Base-by-base conservation (phyloP, 2,888 invertebrate genomes). In the Cheilosia vulpina region DNA sequence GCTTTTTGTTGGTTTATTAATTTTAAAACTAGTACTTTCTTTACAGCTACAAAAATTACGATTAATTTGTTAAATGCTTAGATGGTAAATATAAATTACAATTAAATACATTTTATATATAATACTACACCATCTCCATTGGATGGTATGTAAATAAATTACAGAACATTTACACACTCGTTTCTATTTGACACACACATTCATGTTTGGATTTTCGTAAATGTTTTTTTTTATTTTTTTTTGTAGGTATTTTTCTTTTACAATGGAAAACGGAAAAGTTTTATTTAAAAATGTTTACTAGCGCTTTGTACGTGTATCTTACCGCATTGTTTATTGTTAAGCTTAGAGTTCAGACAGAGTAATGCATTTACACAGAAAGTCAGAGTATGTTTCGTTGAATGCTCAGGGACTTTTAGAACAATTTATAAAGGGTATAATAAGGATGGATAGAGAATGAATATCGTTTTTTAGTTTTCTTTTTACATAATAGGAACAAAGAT, bases 401-500 rank as follows among this genome's bases (percentile, higher is more conserved):
- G 38, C 38, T 38, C 11, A 24, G 55, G 55, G 55, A 75, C 7
- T 72, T 69, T 47, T n/a, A 15, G n/a, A 27, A 69, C 50, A 68
- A 58, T 24, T 63, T 38, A 21, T 31, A 13, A 24, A 4, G 62
- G 43, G 31, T 9, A 17, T 9, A 43, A 34, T 3, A 47, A 27
- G 57, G 43, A 58, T 21, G 58, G 41, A 65, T 17, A 57, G 19
- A 65, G 50, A 45, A 45, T 45, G 21, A 21, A 17, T 27, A 38
- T 72, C 4, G 13, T 13, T 38, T 38, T 38, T 38, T 2, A 6
- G 5, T 38, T 34, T 34, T 9, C 7, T 31, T 78, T 78, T 83
- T 79, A 78, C 60, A 71, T 75, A 50, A 75, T 83, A 83, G 87
- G 87, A 84, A 83, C 78, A 87, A 71, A 79, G 79, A 87, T 85